phyloP scores from a whole-genome alignment of 2,797 vertebrate genomes.

The Enteromius afrohamiltoni region DNA sequence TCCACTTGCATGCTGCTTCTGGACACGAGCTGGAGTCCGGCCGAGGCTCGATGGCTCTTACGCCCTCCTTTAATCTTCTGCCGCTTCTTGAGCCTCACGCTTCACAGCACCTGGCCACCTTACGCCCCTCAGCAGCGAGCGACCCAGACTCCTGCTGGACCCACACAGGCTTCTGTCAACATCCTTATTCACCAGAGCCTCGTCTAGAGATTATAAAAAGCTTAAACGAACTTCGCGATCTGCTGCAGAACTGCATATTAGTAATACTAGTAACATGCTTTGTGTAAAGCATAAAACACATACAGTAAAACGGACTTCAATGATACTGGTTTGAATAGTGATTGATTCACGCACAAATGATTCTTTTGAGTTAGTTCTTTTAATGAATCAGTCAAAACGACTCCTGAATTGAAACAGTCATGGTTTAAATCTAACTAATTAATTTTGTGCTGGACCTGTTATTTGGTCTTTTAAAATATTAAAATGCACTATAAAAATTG shows the following conservation, averaged over 20 bases:
- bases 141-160: conserved; percentile 12
- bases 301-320: not conserved
- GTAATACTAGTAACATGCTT: not conserved
- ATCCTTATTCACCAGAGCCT: conserved; percentile 18
- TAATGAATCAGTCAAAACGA: not conserved
- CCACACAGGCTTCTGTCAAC: conserved; percentile 32
- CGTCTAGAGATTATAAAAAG: not conserved
- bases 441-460: not conserved
- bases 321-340: not conserved
- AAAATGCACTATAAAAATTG: too few species aligned
- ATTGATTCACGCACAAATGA: not conserved
- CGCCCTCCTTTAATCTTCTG: conserved; percentile 76
- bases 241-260: not conserved
- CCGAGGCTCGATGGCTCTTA: conserved; percentile 69
- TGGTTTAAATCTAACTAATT: not conserved
- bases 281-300: not conserved
- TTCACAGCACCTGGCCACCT: conserved; percentile 72
- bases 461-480: too few species aligned
- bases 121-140: conserved; percentile 11
- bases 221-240: not conserved
- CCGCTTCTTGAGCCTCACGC: conserved; percentile 69
- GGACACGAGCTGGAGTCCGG: conserved; percentile 65
- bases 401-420: not conserved
- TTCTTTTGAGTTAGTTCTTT: not conserved
- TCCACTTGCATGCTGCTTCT: conserved; percentile 48